Evolutionary conservation across 1,140 invertebrate genomes (phyloP).

Genomic region (Brachystomella parvula): DNA sequence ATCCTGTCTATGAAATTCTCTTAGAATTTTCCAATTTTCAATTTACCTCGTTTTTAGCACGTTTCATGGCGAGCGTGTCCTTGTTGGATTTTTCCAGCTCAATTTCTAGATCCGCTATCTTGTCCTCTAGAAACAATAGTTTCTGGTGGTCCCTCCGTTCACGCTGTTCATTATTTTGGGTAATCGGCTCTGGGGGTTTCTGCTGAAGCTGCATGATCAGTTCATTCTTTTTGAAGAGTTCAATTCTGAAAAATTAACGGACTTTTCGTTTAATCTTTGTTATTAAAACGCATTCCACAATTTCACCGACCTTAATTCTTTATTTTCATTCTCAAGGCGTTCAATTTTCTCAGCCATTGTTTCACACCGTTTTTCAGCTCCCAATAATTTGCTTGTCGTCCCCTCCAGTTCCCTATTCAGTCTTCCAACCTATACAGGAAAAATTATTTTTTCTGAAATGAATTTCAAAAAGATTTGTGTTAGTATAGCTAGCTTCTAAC

Average conservation of each 20-base stretch:
- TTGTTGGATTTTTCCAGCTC: conserved; percentile 15
- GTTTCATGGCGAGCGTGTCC: background rate
- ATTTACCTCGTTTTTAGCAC: conserved; percentile 14
- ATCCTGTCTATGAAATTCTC: conserved; percentile 1
- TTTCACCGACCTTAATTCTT: conserved; percentile 4
- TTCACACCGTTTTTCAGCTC: background rate
- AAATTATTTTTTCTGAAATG: background rate
- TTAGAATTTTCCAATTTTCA: background rate
- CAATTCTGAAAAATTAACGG: background rate
- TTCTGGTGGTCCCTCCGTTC: background rate
- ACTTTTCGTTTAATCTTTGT: background rate
- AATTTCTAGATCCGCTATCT: conserved; percentile 11
- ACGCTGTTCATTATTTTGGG: background rate
- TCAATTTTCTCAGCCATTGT: background rate
- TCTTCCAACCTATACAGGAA: background rate
- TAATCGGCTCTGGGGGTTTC: background rate
- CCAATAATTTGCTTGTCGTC: background rate
- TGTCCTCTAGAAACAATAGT: background rate
- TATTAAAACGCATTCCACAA: background rate
- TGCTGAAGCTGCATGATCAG: background rate
- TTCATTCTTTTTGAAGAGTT: background rate
- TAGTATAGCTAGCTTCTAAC: conserved; percentile 5
- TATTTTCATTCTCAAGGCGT: conserved; percentile 3
- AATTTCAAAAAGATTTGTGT: background rate
- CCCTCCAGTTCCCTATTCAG: background rate